phyloP scores from a whole-genome alignment of 2,888 invertebrate species.

The Tromatobia lineatoria region DNA sequence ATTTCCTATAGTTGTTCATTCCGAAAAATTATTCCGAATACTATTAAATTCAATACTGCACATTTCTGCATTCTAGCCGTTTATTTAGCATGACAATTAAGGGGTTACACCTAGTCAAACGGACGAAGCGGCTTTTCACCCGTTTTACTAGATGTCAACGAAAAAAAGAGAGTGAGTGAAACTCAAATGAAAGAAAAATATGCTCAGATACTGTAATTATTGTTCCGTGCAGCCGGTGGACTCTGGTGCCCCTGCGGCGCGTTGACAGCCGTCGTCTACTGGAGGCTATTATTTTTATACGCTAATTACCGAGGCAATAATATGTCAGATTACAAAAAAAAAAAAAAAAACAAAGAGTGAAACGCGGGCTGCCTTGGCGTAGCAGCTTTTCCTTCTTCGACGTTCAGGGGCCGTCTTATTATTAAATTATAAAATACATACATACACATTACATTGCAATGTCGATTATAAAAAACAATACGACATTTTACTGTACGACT shows the following conservation, averaged over 20 bases:
- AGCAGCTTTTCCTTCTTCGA: slow-evolving; percentile 71
- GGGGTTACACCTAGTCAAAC: too few species aligned
- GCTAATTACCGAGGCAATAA: slow-evolving; percentile 62
- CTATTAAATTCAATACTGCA: too few species aligned
- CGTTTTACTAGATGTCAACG: background rate
- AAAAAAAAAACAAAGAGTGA: slow-evolving; percentile 35
- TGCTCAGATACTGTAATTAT: slow-evolving; percentile 78
- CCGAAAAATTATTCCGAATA: too few species aligned
- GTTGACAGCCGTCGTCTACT: slow-evolving; percentile 71
- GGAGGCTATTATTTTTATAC: slow-evolving; percentile 85
- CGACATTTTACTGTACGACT: slow-evolving; percentile 16
- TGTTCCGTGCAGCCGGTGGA: slow-evolving; percentile 73
- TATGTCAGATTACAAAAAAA: slow-evolving; percentile 63
- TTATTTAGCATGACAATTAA: too few species aligned
- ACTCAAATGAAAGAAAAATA: slow-evolving; percentile 64
- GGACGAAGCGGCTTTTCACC: too few species aligned
- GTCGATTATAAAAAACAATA: slow-evolving; percentile 55
- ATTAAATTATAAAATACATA: slow-evolving; percentile 67
- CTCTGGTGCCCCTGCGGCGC: slow-evolving; percentile 67
- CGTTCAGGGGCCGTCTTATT: slow-evolving; percentile 62
- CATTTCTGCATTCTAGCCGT: too few species aligned
- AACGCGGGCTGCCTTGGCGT: slow-evolving; percentile 63
- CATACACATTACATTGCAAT: slow-evolving; percentile 63
- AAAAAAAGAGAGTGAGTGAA: background rate
- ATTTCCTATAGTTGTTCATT: too few species aligned